These are phyloP conservation scores for Aelia acuminata DNA, from an alignment of 2,888 invertebrate species.

Conservation along the genomic window DNA sequence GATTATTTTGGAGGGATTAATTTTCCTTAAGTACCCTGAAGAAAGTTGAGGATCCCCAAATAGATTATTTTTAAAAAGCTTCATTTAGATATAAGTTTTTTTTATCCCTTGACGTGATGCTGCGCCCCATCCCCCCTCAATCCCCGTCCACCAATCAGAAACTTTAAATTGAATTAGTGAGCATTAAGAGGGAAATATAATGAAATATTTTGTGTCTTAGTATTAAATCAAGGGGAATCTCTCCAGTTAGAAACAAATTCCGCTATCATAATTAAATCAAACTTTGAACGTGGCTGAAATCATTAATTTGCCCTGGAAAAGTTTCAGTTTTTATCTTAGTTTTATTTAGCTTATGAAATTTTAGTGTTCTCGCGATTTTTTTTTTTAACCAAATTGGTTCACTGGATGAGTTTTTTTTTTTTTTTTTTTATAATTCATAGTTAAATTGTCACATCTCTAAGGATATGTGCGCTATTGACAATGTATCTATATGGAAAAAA, in stretches of 20 bases:
- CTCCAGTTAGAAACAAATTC: conserved; percentile 41
- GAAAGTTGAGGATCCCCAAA: conserved; percentile 12
- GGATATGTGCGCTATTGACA: too few relatives aligned
- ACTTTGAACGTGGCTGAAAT: conserved; percentile 41
- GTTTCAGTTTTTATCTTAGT: not conserved
- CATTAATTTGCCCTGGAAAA: conserved; percentile 1
- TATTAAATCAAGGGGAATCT: conserved; percentile 41
- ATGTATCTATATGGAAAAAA: too few relatives aligned
- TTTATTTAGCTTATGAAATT: not conserved
- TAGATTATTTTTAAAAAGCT: conserved; percentile 45
- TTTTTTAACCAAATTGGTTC: not conserved
- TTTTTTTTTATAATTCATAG: too few relatives aligned
- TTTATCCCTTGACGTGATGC: conserved; percentile 20
- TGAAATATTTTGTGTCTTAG: conserved; percentile 41
- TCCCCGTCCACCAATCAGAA: conserved; percentile 22
- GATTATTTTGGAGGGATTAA: conserved; percentile 28
- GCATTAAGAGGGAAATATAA: conserved; percentile 46
- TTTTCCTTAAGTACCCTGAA: conserved; percentile 26
- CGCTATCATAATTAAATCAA: conserved; percentile 32
- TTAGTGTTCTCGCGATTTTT: not conserved
- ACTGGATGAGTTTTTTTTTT: too few relatives aligned
- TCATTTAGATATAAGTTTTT: conserved; percentile 41
- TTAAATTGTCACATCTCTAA: too few relatives aligned
- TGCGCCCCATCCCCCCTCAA: not conserved
- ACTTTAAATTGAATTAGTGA: conserved; percentile 48